phyloP scores from a whole-genome alignment of 2,113 vertebrate species.

The Percina caprodes region DNA sequence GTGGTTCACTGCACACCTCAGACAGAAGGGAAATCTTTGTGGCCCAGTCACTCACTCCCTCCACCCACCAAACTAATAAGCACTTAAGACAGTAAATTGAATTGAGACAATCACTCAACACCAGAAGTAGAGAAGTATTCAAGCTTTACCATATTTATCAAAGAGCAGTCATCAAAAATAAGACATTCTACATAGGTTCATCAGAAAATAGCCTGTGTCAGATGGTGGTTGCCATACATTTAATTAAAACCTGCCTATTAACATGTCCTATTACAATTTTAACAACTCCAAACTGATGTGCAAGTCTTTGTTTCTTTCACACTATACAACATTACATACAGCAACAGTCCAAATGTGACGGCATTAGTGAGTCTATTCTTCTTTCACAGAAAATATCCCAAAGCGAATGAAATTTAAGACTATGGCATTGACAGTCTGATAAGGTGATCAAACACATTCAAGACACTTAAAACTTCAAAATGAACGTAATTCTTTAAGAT shows the following conservation, averaged over 20 bases:
- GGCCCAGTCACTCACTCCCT: not conserved
- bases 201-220: conserved; percentile 76
- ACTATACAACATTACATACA: conserved; percentile 45
- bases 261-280: conserved; percentile 52
- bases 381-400: conserved; percentile 38
- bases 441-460: conserved; percentile 55
- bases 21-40: not conserved
- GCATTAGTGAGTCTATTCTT: conserved; percentile 33
- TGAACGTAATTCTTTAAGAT: conserved; percentile 58
- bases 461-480: conserved; percentile 67
- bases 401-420: conserved; percentile 57
- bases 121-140: conserved; percentile 32
- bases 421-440: conserved; percentile 56
- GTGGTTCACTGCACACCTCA: not conserved
- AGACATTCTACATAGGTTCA: conserved; percentile 77
- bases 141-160: conserved; percentile 76
- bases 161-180: conserved; percentile 80
- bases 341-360: conserved; percentile 40
- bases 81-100: not conserved
- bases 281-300: conserved; percentile 50
- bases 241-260: conserved; percentile 53
- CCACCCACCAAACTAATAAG: not conserved
- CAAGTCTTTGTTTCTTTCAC: conserved; percentile 42
- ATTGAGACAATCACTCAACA: conserved; percentile 41
- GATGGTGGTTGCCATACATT: conserved; percentile 54